phyloP scores from a whole-genome alignment of 2,797 vertebrate species.

The Gallinago stenura region DNA sequence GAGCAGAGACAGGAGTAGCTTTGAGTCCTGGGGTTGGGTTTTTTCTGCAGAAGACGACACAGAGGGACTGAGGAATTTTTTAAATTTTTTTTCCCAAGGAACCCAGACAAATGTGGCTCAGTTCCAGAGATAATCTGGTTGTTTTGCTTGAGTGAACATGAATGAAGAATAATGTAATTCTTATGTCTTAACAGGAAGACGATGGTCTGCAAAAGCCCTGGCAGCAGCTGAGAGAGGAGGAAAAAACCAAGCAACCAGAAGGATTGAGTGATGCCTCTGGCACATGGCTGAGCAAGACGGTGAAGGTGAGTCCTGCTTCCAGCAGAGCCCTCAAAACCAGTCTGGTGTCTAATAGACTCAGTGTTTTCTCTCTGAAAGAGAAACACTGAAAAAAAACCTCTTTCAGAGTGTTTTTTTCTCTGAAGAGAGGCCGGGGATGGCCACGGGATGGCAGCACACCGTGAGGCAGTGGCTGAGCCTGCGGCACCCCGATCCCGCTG shows the following conservation, averaged over 20 bases:
- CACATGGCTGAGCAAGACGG: neutral
- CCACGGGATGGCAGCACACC: constrained; percentile 29
- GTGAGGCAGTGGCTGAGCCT: neutral
- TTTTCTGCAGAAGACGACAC: neutral
- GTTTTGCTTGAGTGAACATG: neutral
- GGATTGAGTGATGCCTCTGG: neutral
- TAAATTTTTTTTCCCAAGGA: neutral
- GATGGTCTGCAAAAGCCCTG: neutral
- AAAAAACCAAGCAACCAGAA: neutral
- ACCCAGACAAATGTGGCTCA: neutral
- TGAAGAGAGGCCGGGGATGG: neutral
- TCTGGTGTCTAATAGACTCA: accelerated
- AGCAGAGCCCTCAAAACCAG: neutral
- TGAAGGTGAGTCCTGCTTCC: neutral
- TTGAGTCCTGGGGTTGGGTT: neutral
- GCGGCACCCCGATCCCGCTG: neutral
- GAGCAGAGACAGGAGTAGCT: neutral
- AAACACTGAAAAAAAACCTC: no score
- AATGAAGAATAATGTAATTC: neutral
- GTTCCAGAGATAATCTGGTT: neutral
- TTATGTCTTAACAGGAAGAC: neutral
- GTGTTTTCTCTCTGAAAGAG: accelerated
- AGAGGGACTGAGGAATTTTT: neutral
- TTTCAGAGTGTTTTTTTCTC: accelerated
- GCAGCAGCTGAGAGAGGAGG: neutral